Evolutionary conservation across 2,888 invertebrate genomes (phyloP).

Genomic region (Calameuta idolon): DNA sequence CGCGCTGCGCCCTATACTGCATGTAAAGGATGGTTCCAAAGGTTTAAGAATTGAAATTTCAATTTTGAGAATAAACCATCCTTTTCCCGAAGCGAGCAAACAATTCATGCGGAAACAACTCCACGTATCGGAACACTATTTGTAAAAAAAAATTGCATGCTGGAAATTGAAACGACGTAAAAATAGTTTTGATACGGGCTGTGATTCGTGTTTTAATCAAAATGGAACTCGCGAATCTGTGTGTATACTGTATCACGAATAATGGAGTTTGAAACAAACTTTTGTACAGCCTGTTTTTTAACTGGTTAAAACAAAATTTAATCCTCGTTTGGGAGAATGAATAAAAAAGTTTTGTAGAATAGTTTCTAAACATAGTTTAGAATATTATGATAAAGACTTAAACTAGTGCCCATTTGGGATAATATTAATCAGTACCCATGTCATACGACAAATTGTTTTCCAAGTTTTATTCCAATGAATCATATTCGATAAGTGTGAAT

Average conservation of each 20-base stretch:
- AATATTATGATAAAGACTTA: background rate
- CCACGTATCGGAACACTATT: background rate
- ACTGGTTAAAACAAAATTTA: background rate
- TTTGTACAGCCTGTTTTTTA: background rate
- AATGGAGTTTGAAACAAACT: background rate
- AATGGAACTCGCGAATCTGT: background rate
- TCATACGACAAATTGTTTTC: too few species aligned
- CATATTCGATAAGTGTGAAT: background rate
- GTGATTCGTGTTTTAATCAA: background rate
- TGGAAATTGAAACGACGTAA: background rate
- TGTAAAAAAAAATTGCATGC: background rate
- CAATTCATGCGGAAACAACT: background rate
- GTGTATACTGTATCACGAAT: background rate
- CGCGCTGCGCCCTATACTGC: too few species aligned
- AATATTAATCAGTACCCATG: too few species aligned
- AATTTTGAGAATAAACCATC: too few species aligned
- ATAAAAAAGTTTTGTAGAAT: background rate
- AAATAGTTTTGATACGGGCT: background rate
- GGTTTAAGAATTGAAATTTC: too few species aligned
- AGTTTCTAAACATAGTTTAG: background rate
- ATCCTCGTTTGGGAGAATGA: background rate
- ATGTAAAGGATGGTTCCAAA: too few species aligned
- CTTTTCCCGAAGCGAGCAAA: background rate
- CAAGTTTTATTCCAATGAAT: background rate
- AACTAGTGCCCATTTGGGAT: too few species aligned